Conservation (phyloP, 1,140 invertebrate species). For the Oreohelix idahoensis region DNA sequence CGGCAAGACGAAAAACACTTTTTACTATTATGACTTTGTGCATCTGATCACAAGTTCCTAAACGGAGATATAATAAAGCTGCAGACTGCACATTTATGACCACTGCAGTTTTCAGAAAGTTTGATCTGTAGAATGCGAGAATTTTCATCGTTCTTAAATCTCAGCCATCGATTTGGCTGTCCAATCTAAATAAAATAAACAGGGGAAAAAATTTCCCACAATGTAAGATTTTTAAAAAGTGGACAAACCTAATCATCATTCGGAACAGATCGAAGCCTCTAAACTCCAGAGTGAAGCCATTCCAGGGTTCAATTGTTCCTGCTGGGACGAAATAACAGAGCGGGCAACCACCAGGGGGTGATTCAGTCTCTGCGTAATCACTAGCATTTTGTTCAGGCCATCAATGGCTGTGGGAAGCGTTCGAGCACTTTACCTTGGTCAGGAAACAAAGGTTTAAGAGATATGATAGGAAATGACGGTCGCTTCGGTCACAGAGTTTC, state of each 20-base stretch:
- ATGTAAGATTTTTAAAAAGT: background rate
- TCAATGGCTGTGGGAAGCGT: constrained; percentile 14
- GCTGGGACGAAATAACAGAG: constrained; percentile 33
- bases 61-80: too few species aligned
- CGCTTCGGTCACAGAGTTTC: constrained; percentile 19
- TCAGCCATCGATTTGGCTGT: background rate
- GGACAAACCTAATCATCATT: constrained; percentile 15
- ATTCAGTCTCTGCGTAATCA: constrained; percentile 10
- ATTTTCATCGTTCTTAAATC: background rate
- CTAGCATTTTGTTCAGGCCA: constrained; percentile 27
- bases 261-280: constrained; percentile 3
- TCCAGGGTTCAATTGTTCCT: constrained; percentile 30
- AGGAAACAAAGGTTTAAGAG: constrained; percentile 27
- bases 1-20: too few species aligned
- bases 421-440: constrained; percentile 5
- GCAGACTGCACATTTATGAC: too few species aligned
- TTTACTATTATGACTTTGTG: too few species aligned
- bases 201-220: background rate
- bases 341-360: background rate
- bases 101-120: too few species aligned
- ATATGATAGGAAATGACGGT: constrained; percentile 25
- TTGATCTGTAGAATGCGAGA: too few species aligned
- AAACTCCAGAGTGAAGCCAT: constrained; percentile 26
- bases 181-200: background rate
- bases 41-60: too few species aligned